Evolutionary conservation across 2,113 vertebrate species (phyloP), one percentile per base, ranked within the genome.

Genomic region (Delphinus delphis): DNA sequence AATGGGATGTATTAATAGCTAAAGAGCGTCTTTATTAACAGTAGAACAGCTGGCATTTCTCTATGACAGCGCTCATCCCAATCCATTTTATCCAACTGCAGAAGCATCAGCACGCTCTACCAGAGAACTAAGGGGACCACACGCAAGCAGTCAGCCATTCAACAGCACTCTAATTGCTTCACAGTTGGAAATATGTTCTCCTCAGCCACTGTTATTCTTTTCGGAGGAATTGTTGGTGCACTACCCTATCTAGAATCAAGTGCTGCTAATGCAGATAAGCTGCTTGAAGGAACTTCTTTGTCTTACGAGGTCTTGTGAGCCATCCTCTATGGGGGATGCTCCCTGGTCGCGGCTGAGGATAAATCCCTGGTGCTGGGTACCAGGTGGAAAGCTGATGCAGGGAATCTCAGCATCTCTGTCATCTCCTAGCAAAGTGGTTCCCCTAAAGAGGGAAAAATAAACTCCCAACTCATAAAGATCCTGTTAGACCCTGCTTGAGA

Each of bases 11-110:
- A 99, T 98, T 98, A 98, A 97, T 98, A 98, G 98, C 97, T 98
- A 98, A 99, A 98, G 95, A 97, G 96, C 96, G 96, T 98, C 98
- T 98, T 98, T 99, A 98, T 98, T 98, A 98, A 98, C 95, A 98
- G 98, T 93, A 96, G 97, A 98, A 98, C 98, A 99, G 98, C 98
- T 99, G 98, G 97, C 97, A 98, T 94, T 98, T 98, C 97, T 98
- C 71, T 98, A 94, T 97, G 98, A 98, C 98, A 98, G 98, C n/a
- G 31, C 97, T 98, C 97, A 97, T 98, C 98, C 97, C 98, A 98
- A 98, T 98, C 98, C 98, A 99, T 98, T 99, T 98, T 98, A 97
- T 97, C 97, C 98, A 98, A 97, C 95, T 98, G 98, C 98, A 97
- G 95, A 98, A 97, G 93, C 97, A 95, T 98, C 98, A 98, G 98